A percentile compares a stretch with the other conserved stretches of the same genome.
Evolutionary conservation across 2,888 invertebrate genomes (phyloP).

Genomic region (Azorinus chamasolen): DNA sequence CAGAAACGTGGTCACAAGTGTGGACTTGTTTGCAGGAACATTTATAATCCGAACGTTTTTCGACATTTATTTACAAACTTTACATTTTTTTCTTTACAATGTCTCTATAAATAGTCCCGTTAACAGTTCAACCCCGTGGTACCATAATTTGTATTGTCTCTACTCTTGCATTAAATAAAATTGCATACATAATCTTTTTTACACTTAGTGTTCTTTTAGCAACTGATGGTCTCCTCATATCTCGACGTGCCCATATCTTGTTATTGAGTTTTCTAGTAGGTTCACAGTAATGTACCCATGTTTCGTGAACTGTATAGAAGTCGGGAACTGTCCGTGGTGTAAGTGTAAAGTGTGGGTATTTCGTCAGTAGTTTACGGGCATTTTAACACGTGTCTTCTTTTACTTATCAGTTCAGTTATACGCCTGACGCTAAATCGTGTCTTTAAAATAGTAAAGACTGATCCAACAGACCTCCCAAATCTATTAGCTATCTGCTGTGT

Average conservation of each 20-base stretch:
- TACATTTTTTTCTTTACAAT: constrained; percentile 1
- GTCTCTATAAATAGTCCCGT: not conserved
- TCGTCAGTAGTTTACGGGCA: no score
- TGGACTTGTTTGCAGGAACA: no score
- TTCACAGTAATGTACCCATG: constrained; percentile 12
- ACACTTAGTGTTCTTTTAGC: constrained; percentile 8
- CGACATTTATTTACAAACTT: not conserved
- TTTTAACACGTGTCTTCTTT: no score
- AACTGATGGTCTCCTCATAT: not conserved
- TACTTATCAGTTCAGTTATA: no score
- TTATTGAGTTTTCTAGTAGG: constrained; percentile 1
- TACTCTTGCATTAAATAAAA: constrained; percentile 10
- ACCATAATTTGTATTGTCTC: not conserved
- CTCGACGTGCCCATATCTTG: constrained; percentile 1
- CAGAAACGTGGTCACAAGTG: no score
- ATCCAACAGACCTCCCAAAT: no score
- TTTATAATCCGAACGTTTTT: no score
- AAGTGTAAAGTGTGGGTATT: no score
- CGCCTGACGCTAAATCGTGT: no score
- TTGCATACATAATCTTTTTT: constrained; percentile 12
- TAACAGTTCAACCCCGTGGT: not conserved
- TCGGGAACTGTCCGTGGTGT: constrained; percentile 1
- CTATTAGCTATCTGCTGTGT: no score
- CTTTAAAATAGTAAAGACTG: no score
- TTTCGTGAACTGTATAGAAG: constrained; percentile 14